Evolutionary conservation across 2,888 invertebrate species (phyloP).

Genomic region (Cephonodes hylas): DNA sequence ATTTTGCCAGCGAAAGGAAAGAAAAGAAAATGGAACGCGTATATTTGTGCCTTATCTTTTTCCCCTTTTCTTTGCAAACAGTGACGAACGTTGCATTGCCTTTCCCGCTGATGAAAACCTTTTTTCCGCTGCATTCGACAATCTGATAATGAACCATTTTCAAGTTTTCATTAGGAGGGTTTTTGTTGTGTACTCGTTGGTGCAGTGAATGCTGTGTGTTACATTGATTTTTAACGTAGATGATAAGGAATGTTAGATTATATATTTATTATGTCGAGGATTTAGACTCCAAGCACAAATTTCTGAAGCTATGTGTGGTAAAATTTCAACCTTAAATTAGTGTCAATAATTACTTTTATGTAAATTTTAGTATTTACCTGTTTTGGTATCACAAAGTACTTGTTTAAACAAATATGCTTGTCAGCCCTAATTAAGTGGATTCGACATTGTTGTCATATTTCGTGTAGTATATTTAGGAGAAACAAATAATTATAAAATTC

Average conservation of each 20-base stretch:
- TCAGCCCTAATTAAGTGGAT: too few relatives aligned
- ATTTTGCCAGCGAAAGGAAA: conserved; percentile 45
- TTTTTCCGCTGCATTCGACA: conserved; percentile 19
- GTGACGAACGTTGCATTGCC: conserved; percentile 27
- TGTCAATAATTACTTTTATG: too few relatives aligned
- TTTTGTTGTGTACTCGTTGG: background rate
- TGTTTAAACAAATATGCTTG: too few relatives aligned
- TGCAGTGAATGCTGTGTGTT: background rate
- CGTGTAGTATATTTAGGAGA: too few relatives aligned
- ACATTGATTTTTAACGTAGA: background rate
- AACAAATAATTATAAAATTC: background rate
- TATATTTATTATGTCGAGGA: too few relatives aligned
- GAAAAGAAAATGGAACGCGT: conserved; percentile 57
- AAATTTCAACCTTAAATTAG: too few relatives aligned
- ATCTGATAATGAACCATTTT: conserved; percentile 22
- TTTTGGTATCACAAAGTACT: too few relatives aligned
- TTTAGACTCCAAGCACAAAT: too few relatives aligned
- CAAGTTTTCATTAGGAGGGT: background rate
- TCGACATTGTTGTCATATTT: too few relatives aligned
- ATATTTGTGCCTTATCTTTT: conserved; percentile 55
- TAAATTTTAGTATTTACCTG: too few relatives aligned
- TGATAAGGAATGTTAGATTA: background rate
- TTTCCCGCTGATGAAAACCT: conserved; percentile 31
- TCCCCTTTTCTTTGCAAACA: conserved; percentile 32
- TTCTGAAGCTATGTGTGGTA: too few relatives aligned